These are phyloP conservation scores for Serilophus lunatus DNA, from an alignment of 2,113 vertebrate species.

Conservation along the genomic window DNA sequence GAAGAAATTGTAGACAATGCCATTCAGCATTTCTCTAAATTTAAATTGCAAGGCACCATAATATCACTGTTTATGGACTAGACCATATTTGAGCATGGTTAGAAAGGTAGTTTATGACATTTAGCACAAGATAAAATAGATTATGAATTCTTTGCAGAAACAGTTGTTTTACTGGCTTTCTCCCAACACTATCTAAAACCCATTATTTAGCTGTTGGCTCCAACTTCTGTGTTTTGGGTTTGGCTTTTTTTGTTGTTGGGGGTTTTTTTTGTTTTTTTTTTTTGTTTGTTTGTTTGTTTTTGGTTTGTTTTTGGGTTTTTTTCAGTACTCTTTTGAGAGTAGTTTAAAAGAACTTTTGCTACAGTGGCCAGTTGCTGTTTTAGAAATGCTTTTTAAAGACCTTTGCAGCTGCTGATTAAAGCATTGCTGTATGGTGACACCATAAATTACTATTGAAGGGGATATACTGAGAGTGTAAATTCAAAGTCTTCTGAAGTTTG, in stretches of 20 bases:
- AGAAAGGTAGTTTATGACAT: background rate
- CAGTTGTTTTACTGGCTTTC: background rate
- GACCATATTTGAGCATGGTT: background rate
- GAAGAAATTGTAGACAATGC: background rate
- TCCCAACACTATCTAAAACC: constrained; percentile 10
- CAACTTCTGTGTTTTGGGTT: background rate
- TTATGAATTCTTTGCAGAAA: constrained; percentile 10
- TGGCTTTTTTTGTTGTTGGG: background rate
- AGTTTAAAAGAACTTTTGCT: constrained; percentile 7
- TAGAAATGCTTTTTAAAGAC: background rate
- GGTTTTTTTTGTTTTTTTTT: background rate
- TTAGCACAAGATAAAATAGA: background rate
- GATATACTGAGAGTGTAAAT: background rate
- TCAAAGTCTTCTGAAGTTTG: background rate
- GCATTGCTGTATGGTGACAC: background rate
- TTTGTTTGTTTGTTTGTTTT: too few species aligned
- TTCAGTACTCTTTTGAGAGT: background rate
- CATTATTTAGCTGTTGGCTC: constrained; percentile 33
- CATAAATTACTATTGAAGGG: background rate
- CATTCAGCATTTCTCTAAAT: background rate
- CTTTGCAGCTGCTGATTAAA: background rate
- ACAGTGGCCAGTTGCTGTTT: background rate
- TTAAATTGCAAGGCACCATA: background rate
- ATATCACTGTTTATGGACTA: background rate
- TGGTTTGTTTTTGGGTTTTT: background rate